Base-by-base conservation (phyloP, 1,140 invertebrate species). In the Orius insidiosus region DNA sequence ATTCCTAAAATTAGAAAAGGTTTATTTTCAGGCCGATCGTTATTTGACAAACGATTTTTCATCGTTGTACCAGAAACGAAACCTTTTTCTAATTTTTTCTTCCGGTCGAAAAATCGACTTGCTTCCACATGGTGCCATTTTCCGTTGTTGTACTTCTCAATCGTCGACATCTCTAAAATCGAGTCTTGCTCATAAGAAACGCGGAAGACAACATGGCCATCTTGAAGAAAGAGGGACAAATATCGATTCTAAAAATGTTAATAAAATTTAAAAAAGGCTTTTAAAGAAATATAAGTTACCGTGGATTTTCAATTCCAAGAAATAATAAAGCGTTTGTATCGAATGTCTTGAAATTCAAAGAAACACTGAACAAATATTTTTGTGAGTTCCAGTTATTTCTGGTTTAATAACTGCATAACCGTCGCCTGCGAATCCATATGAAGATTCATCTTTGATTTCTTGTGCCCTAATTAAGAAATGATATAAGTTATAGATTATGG, bases 251-350 rank as follows among this genome's bases (percentile, higher is more conserved):
- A 58, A 46, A 62, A 60, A n/a, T n/a, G n/a, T 46, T 42, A 40
- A 37, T 49, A 53, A 45, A 38, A 46, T 44, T 14, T 11, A 36
- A 36, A 36, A 15, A 36, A 15, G n/a, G 32, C 7, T n/a, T 39
- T 8, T 39, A 14, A 41, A 41, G 5, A 41, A n/a, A 41, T 5
- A 41, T 3, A 19, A 16, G 39, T 45, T 36, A 34, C 44, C 9
- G 32, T 45, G 30, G 15, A 13, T 45, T 35, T 36, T 32, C 32
- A 34, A 16, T 9, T 10, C 41, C 78, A 33, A 92, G 64, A 59
- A 94, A 89, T 0, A 95, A 67, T 5, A 92, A 60, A 2, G 86
- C 83, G 63, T 93, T 78, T 59, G 89, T 80, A 63, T 93, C 88
- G 53, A 80, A 80, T 0, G 85, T 90, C 49, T 75, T 73, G 60